These are phyloP conservation scores for Pseudococcus longispinus DNA, from an alignment of 2,888 invertebrate species.

Conservation along the genomic window DNA sequence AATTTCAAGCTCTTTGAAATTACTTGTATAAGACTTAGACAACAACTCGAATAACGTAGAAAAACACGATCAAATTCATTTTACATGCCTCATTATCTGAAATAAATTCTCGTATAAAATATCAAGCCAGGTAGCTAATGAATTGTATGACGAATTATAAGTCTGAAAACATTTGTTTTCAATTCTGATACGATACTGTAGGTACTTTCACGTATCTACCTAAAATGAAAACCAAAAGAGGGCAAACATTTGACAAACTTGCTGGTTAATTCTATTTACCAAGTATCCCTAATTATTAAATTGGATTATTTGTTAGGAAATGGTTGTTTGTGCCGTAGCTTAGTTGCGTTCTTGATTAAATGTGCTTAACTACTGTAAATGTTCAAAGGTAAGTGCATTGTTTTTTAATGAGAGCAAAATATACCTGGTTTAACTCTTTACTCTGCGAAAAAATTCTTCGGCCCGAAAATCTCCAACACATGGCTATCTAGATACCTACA, in stretches of 20 bases:
- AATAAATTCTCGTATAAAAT: neutral
- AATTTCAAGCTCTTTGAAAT: too few relatives aligned
- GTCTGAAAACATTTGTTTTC: slow-evolving; percentile 18
- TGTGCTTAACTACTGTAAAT: slow-evolving; percentile 22
- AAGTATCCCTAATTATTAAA: slow-evolving; percentile 32
- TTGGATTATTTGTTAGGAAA: slow-evolving; percentile 35
- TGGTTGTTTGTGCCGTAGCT: slow-evolving; percentile 17
- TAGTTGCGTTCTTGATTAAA: slow-evolving; percentile 29
- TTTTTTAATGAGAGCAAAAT: slow-evolving; percentile 26
- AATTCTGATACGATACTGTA: neutral
- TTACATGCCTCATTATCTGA: neutral
- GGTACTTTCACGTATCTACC: neutral
- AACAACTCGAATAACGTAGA: too few relatives aligned
- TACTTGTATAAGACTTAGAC: too few relatives aligned
- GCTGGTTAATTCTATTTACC: slow-evolving; percentile 24
- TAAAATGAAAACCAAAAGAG: slow-evolving; percentile 25
- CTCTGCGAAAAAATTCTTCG: neutral
- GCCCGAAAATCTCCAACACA: neutral
- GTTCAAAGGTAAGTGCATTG: slow-evolving; percentile 36
- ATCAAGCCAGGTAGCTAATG: neutral
- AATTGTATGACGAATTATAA: neutral
- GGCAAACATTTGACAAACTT: slow-evolving; percentile 29
- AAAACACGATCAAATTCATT: too few relatives aligned
- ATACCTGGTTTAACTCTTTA: neutral
- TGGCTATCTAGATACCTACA: neutral